These are phyloP conservation scores for Apamea sordens DNA, from an alignment of 2,888 invertebrate species.

Conservation along the genomic window DNA sequence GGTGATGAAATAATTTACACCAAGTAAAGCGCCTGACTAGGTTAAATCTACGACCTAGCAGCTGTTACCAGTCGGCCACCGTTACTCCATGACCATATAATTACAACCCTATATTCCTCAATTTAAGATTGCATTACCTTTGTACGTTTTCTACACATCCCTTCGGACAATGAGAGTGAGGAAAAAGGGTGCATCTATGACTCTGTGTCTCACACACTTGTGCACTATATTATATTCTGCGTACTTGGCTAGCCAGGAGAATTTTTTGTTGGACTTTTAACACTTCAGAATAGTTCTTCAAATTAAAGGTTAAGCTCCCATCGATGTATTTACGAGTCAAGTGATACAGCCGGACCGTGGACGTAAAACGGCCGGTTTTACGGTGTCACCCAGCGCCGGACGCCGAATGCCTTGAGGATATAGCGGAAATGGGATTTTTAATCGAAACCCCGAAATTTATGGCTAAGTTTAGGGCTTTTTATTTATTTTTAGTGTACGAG, in stretches of 20 bases:
- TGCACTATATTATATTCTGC: background rate
- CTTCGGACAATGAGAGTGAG: background rate
- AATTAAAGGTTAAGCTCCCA: constrained; percentile 66
- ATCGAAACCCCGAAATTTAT: constrained; percentile 35
- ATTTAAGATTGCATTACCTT: background rate
- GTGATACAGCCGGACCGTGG: constrained; percentile 65
- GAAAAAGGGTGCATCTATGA: no score
- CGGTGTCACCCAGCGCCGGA: constrained; percentile 49
- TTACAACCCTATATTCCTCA: background rate
- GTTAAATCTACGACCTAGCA: background rate
- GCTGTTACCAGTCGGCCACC: background rate
- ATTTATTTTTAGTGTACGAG: background rate
- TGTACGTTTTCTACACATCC: background rate
- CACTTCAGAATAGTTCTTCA: constrained; percentile 63
- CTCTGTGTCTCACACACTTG: no score
- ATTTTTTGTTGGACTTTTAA: background rate
- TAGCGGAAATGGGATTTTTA: constrained; percentile 34
- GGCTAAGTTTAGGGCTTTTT: background rate
- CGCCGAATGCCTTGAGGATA: constrained; percentile 19
- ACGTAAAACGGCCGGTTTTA: constrained; percentile 64
- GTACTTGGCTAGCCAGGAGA: background rate
- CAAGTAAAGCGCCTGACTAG: background rate
- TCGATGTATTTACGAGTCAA: constrained; percentile 72
- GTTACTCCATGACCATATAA: no score
- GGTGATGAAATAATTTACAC: background rate